Evolutionary conservation across 2,797 vertebrate species (phyloP).

Genomic region (Crenichthys baileyi): DNA sequence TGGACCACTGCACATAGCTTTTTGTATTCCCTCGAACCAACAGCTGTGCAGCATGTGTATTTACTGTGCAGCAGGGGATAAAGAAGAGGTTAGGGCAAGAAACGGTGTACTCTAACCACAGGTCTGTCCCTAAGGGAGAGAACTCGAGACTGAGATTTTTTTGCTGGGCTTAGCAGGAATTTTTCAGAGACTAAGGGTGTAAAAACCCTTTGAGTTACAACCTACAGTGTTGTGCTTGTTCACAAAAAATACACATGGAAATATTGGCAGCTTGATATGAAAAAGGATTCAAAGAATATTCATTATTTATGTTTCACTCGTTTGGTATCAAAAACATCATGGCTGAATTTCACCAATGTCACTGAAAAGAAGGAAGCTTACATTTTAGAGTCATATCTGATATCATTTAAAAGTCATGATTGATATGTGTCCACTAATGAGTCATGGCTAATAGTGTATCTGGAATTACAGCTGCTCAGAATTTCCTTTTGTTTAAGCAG

Average conservation of each 20-base stretch:
- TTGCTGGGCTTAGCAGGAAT: slow-evolving; percentile 57
- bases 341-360: not conserved
- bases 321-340: not conserved
- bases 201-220: slow-evolving; percentile 42
- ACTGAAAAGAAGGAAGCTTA: not conserved
- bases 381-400: not conserved
- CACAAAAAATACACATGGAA: slow-evolving; percentile 31
- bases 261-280: slow-evolving; percentile 9
- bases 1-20: slow-evolving; percentile 64
- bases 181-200: slow-evolving; percentile 34
- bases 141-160: slow-evolving; percentile 56
- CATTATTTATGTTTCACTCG: not conserved
- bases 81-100: slow-evolving; percentile 53
- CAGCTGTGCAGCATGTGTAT: slow-evolving; percentile 59
- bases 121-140: slow-evolving; percentile 47
- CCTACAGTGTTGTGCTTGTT: slow-evolving; percentile 19
- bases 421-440: slow-evolving; percentile 47
- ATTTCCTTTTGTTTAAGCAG: not conserved
- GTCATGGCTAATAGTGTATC: slow-evolving; percentile 28
- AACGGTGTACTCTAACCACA: slow-evolving; percentile 46
- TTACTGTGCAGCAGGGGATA: slow-evolving; percentile 61
- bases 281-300: not conserved
- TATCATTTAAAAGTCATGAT: slow-evolving; percentile 34
- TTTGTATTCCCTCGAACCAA: slow-evolving; percentile 58
- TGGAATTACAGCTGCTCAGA: slow-evolving; percentile 9